Conservation (phyloP, 2,888 invertebrate genomes). For the Muschampia plurimacula region DNA sequence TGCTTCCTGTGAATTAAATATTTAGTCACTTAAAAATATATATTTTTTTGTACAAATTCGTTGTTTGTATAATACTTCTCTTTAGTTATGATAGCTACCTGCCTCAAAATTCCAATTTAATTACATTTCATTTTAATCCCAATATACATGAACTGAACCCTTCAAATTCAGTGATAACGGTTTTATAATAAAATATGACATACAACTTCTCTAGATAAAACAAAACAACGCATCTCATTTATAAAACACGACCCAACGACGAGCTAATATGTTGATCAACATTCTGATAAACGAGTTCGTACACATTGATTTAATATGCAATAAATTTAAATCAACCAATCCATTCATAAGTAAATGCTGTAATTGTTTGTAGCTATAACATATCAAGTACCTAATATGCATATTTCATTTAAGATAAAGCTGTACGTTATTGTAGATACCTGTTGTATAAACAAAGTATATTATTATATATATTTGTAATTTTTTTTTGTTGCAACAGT, state of each 20-base stretch:
- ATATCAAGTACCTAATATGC: neutral
- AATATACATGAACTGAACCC: too few species aligned
- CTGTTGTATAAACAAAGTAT: too few species aligned
- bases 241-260: conserved; percentile 22
- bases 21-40: too few species aligned
- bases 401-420: conserved; percentile 2
- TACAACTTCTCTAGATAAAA: conserved; percentile 13
- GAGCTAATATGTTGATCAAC: conserved; percentile 35
- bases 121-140: too few species aligned
- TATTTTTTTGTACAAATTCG: too few species aligned
- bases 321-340: conserved; percentile 52
- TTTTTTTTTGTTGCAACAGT: too few species aligned
- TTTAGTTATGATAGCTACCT: too few species aligned
- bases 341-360: conserved; percentile 44
- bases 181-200: neutral
- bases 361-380: conserved; percentile 20
- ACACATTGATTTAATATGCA: conserved; percentile 53
- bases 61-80: too few species aligned
- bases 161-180: neutral
- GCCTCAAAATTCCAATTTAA: too few species aligned
- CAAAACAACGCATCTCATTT: conserved; percentile 22
- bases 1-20: too few species aligned
- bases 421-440: neutral
- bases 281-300: conserved; percentile 52
- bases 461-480: too few species aligned